A percentile compares a stretch with the other conserved stretches of the same genome.
Conservation (phyloP, 2,888 invertebrate species). For the Drosophila monieri region DNA sequence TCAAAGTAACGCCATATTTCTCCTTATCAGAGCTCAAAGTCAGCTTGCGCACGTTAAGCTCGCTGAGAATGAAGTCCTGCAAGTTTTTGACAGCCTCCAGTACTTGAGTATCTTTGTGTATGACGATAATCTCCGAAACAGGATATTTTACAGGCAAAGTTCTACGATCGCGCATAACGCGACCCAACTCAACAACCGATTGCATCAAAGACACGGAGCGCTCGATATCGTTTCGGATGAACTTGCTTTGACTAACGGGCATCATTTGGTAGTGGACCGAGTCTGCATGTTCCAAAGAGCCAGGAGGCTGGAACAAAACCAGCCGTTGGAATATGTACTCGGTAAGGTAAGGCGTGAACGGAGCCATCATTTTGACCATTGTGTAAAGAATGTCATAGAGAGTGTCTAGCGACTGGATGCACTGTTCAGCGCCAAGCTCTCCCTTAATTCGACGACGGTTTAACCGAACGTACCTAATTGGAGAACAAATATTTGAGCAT, state of each 20-base stretch:
- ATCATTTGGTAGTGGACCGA: slow-evolving; percentile 97
- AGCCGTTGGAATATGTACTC: slow-evolving; percentile 97
- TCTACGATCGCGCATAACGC: slow-evolving; percentile 95
- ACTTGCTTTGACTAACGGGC: slow-evolving; percentile 88
- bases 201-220: slow-evolving; percentile 96
- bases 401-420: slow-evolving; percentile 93
- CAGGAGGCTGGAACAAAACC: slow-evolving; percentile 85
- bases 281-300: slow-evolving; percentile 85
- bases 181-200: slow-evolving; percentile 95
- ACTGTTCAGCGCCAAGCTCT: slow-evolving; percentile 92
- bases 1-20: slow-evolving; percentile 94
- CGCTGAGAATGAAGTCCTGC: slow-evolving; percentile 94
- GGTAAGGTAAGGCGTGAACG: slow-evolving; percentile 98
- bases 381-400: slow-evolving; percentile 94
- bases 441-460: slow-evolving; percentile 98
- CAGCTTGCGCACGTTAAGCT: slow-evolving; percentile 95
- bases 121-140: slow-evolving; percentile 96
- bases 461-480: slow-evolving; percentile 93
- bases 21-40: slow-evolving; percentile 94
- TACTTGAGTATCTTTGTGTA: slow-evolving; percentile 92
- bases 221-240: slow-evolving; percentile 95
- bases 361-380: slow-evolving; percentile 97
- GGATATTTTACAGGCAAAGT: slow-evolving; percentile 98
- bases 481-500: not conserved
- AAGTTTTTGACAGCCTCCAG: slow-evolving; percentile 91